Base-by-base conservation (phyloP, 2,888 invertebrate species). In the Perdita meconis region DNA sequence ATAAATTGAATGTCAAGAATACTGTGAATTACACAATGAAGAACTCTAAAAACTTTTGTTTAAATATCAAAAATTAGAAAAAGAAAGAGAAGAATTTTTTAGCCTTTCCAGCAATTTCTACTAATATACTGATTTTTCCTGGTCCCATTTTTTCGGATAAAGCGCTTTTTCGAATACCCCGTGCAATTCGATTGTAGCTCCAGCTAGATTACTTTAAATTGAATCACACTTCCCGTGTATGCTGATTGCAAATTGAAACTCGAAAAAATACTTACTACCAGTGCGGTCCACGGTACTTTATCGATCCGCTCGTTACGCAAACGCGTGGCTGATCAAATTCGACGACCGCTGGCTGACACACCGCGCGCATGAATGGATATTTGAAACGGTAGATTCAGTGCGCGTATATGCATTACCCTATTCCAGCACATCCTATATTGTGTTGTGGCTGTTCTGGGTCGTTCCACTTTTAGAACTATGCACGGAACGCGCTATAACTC, bases 291-390 rank as follows among this genome's bases (percentile, higher is more conserved):
- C n/a, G 51, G 16, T 19, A 38, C 2, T 36, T 51, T 55, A 71
- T 69, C 44, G 61, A 78, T 66, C 51, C 51, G 2, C 51, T 61
- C 24, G 63, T 66, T 72, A 56, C 8, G 42, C 59, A 30, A 72
- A 69, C 24, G 22, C 10, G 40, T 10, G 26, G 5, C n/a, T 47
- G 55, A 81, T 74, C 38, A 53, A 78, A 74, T 64, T 74, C 56
- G 40, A 42, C 1, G 34, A 66, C 8, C n/a, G n/a, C 19, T 8
- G 12, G 16, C 19, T 19, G 42, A 57, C 63, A 26, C 10, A 34
- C 51, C 8, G 22, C 55, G 50, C 13, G 22, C 30, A 50, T 55
- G 63, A 64, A 76, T 22, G 22, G 51, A 65, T 40, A 67, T 55
- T 64, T 34, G 47, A 60, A 19, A 13, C 30, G 8, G n/a, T 51